Evolutionary conservation across 2,113 vertebrate species (phyloP), one percentile per base, ranked within the genome.

Genomic region (Forbesichthys agassizii): DNA sequence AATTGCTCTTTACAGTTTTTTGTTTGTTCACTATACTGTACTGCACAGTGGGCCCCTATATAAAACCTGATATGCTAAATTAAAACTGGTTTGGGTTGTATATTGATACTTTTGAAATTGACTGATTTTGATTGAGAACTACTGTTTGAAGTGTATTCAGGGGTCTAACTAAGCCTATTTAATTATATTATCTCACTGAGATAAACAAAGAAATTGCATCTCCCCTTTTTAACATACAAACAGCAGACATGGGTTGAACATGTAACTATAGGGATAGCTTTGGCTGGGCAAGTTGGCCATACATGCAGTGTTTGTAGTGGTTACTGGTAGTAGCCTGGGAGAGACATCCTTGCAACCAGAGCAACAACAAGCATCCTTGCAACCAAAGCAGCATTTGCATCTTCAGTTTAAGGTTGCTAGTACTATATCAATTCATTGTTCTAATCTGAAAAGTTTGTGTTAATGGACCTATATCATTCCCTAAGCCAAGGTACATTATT

Each of bases 261-360:
- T 42, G 36, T 42, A 49, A 20, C 53, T 57, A 18, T 48, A 70
- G 66, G 73, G 67, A 66, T 67, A 61, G 61, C 16, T 61, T 59
- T 61, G 62, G 47, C 71, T 69, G 18, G 61, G 36, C 14, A 13
- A 56, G 77, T 80, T 77, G 69, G 74, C 75, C 52, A 42, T 64
- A 78, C 27, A 54, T 52, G 10, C 55, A 9, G 16, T 85, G 88
- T 91, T 91, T 92, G 88, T 89, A 82, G 81, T 91, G 88, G 90
- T 91, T 89, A 89, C 91, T 84, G 69, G 7, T 20, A 83, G 87
- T 88, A 90, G 88, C 85, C 64, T 75, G 79, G 88, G 86, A 81
- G 86, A 81, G 82, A 62, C 71, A 75, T 71, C 69, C 2, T 48
- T 86, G 88, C 86, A 86, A 83, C 90, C 87, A 86, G 79, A 90